Evolutionary conservation across 2,113 vertebrate species (phyloP), one percentile per base, ranked within the genome.

Genomic region (Cochlearius cochlearius): DNA sequence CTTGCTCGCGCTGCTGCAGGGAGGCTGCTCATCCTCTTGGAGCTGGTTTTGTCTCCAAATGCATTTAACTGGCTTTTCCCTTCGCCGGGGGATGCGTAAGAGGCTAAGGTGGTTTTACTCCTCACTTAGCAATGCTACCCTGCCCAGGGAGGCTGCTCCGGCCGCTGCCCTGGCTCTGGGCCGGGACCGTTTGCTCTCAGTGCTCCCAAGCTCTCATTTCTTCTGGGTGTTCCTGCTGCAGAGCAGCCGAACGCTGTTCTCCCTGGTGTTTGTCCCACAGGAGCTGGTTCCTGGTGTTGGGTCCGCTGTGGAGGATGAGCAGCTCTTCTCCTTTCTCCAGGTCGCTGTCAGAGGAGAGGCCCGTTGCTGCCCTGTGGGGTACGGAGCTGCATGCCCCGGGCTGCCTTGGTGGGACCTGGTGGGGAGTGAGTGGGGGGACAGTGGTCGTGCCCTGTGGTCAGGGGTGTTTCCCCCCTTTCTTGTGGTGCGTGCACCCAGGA

Each of bases 401-500:
- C 21, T 56, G 72, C 9, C 12, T 12, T 11, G 32, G 32, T 39
- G 86, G 67, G 67, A 72, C 20, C 72, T 3, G 26, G 2, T 1
- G 34, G 72, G 74, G 55, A 74, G 47, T 0, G 17, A 15, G 21
- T 9, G 3, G 34, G n/a, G n/a, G 27, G 20, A 4, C 0, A 2
- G 38, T 2, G 75, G 20, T 34, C 3, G 5, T 18, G 72, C 34
- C 11, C 52, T 32, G 14, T 1, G 5, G 41, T 15, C 29, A 32
- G 4, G 26, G 52, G 25, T 3, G 14, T 12, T 16, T 23, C 26
- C 34, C 36, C 36, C 10, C 9, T 50, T 56, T 19, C 22, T 12
- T 3, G 0, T 4, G 3, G n/a, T 39, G 10, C 2, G 16, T 2
- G 43, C 7, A 1, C 16, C 29, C 2, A 6, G 73, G 20, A 49